Base-by-base conservation (phyloP, 2,113 vertebrate species). In the Irena cyanogastra region DNA sequence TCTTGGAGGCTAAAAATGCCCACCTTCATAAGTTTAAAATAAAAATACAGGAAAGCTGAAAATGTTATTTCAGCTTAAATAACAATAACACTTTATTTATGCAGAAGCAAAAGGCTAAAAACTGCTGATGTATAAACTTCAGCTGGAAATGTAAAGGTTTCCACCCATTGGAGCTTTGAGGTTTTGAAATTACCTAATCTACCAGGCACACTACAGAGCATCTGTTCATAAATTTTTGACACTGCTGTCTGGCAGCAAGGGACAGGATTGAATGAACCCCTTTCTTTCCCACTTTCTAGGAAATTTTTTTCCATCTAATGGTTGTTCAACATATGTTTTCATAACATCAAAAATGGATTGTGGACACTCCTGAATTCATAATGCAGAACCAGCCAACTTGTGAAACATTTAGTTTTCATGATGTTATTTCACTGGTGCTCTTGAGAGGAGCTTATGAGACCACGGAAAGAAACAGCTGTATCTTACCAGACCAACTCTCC, bases 221-320 rank as follows among this genome's bases (percentile, higher is more conserved):
- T 74, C 90, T 83, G 83, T 92, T 95, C 93, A 95, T 78, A 59
- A 66, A 20, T 71, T 81, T 90, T 64, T 75, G 89, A 95, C 92
- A 35, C 61, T 72, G 74, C 66, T 89, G 83, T 72, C 70, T 91
- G 81, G 69, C 49, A 93, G 77, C 74, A 91, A 89, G 60, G 41
- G 49, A 86, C 54, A 63, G 65, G 37, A 53, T 49, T 97, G 77
- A 97, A 95, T 78, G 37, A 95, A 44, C n/a, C 57, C 57, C 89
- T 93, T 96, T 96, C 85, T 95, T 88, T 76, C 61, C 37, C 54
- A 33, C 95, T 91, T 93, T 91, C 93, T 75, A 96, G 65, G 91
- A 93, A 95, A 88, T 37, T 22, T 49, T 87, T 81, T 91, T 79
- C 81, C 39, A 69, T 47, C 49, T 63, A 65, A 87, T 70, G 70